A percentile compares a stretch with the other conserved stretches of the same genome.
phyloP scores from a whole-genome alignment of 2,888 invertebrate species.

The Ischnura elegans region DNA sequence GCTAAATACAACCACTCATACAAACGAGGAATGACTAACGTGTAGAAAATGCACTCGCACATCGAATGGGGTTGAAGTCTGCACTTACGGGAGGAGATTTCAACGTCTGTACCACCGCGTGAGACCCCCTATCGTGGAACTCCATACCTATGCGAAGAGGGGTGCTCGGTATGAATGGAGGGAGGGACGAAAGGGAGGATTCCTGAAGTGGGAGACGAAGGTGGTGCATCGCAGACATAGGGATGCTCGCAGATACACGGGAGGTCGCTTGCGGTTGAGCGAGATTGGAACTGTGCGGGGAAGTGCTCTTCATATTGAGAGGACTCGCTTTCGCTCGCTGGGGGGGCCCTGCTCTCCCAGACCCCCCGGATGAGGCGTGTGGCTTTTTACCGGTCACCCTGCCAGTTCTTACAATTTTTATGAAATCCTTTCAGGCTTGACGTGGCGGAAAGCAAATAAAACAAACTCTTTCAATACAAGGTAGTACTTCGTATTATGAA shows the following conservation, averaged over 20 bases:
- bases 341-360: too few relatives aligned
- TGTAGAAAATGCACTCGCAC: too few relatives aligned
- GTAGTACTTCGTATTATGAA: too few relatives aligned
- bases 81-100: not conserved
- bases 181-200: not conserved
- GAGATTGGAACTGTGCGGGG: not conserved
- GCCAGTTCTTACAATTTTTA: too few relatives aligned
- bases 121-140: not conserved
- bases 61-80: not conserved
- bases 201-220: not conserved
- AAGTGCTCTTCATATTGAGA: not conserved
- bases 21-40: too few relatives aligned
- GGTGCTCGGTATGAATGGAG: not conserved
- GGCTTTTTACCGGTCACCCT: too few relatives aligned
- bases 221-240: not conserved
- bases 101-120: not conserved
- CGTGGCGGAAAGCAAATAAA: too few relatives aligned
- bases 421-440: too few relatives aligned
- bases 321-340: too few relatives aligned
- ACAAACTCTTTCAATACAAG: too few relatives aligned
- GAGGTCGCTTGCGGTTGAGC: not conserved
- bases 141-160: not conserved
- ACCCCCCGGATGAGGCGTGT: too few relatives aligned
- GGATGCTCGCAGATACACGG: not conserved
- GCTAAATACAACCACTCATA: too few relatives aligned